Base-by-base conservation (phyloP, 2,797 vertebrate genomes). In the Dipus sagitta region DNA sequence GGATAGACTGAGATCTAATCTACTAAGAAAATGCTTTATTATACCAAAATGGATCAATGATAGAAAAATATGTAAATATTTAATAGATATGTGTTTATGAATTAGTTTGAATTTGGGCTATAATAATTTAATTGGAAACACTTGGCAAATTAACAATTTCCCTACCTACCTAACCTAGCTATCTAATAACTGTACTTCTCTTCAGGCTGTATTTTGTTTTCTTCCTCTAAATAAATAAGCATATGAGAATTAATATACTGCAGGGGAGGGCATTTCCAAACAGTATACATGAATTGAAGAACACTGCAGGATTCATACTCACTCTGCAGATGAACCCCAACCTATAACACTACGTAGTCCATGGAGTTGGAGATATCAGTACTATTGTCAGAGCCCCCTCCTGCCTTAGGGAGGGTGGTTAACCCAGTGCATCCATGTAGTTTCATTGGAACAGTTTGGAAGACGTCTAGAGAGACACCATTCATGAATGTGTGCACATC, bases 261-360 rank as follows among this genome's bases (percentile, higher is more conserved):
- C 0, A 21, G 11, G 70, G 9, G 32, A 83, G 42, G 38, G 28
- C 32, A 77, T 30, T 81, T 76, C n/a, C 34, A 88, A 90, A 87
- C 11, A 85, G 87, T 81, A 26, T 47, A 76, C 42, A 58, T 34
- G 54, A 91, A 54, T 74, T 47, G 72, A 95, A 92, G 90, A 95
- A 94, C 68, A 77, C 58, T 20, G 32, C 38, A 93, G 86, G 96
- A 88, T 86, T 90, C 30, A 89, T 32, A 65, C 54, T 54, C 78
- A 86, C 62, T 83, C 68, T 23, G 64, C n/a, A 87, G 70, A 85
- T 13, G 24, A 85, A 85, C 8, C 23, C 65, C 72, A 74, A 86
- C 77, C 68, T 91, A 20, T 32, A 30, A 6, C 64, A 64, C 20
- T 47, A 68, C 86, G 23, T 9, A 28, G 65, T 78, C 81, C 74